A percentile compares a stretch with the other conserved stretches of the same genome.
Conservation (phyloP, 2,888 invertebrate species). For the Sinodicranocentrus sp. region DNA sequence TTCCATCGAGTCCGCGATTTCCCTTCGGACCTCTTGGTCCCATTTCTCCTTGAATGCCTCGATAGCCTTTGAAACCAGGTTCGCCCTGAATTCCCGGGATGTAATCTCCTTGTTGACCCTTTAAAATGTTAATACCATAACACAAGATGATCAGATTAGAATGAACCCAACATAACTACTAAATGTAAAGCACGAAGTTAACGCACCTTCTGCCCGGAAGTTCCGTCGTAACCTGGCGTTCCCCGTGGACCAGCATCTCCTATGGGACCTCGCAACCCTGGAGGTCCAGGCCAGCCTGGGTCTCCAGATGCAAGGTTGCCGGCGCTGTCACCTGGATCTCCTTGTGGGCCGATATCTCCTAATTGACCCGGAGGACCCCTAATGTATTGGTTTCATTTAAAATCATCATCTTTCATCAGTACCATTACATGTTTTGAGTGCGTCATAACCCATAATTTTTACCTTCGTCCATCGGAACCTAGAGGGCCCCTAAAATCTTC, state of each 20-base stretch:
- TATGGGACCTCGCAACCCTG: constrained; percentile 73
- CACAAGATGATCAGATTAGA: no score
- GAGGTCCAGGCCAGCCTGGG: constrained; percentile 76
- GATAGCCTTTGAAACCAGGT: constrained; percentile 77
- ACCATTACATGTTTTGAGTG: no score
- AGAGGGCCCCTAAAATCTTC: constrained; percentile 80
- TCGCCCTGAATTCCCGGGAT: constrained; percentile 77
- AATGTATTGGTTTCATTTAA: background rate
- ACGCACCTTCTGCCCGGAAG: constrained; percentile 76
- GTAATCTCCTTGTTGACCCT: constrained; percentile 39
- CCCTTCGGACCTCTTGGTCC: constrained; percentile 77
- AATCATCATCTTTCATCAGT: background rate
- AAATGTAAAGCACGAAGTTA: background rate
- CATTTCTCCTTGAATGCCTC: constrained; percentile 68
- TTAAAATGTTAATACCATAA: no score
- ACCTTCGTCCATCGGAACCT: constrained; percentile 79
- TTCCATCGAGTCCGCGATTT: constrained; percentile 77
- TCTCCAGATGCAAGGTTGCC: constrained; percentile 73
- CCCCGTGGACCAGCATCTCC: constrained; percentile 75
- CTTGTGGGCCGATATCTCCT: constrained; percentile 55
- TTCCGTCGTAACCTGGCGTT: constrained; percentile 77
- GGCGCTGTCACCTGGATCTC: constrained; percentile 64
- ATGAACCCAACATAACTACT: no score
- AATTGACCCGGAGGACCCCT: constrained; percentile 46
- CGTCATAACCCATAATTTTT: constrained; percentile 35